Evolutionary conservation across 1,140 invertebrate genomes (phyloP), one percentile per base, ranked within the genome.

Genomic region (Phymorhynchus buccinoides): DNA sequence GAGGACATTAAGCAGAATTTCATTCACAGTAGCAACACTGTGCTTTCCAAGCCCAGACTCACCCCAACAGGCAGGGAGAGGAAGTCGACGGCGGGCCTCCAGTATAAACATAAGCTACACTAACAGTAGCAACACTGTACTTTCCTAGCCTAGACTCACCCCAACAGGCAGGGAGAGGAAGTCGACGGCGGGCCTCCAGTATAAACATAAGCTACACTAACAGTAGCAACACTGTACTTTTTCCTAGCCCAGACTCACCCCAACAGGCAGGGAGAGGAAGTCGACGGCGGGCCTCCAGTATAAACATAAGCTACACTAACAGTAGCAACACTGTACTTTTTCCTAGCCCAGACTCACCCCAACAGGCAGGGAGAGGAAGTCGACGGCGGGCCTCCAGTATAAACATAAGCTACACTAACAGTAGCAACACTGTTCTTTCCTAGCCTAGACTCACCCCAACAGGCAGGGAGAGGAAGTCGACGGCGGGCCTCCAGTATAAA

Each of bases 181-280:
- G 44, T 95, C 95, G 7, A 97, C 95, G 2, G 97, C 96, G 62
- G 97, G 97, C 85, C 96, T 95, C 93, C 6, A 3, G 22, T 4
- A 30, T 27, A 30, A 7, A 73, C 89, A 80, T 12, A 68, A 88
- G 79, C 86, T 86, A 93, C 93, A 86, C 90, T 90, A 82, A 92
- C 90, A 86, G 90, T 93, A 92, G 88, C 39, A 96, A 95, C 95
- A 93, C 44, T 95, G 95, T 9, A 97, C 95, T 3, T 6, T 6
- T 48, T 18, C 18, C 62, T 27, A 7, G n/a, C n/a, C 3, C n/a
- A 30, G 42, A 78, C 89, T 80, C 86, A 93, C 93, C 86, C 90
- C 91, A 82, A 92, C 90, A 86, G 90, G 88, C 39, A 96, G 95
- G 86, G 90, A 90, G 83, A 92, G 90, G 85, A 94, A 92, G 90